Evolutionary conservation across 2,797 vertebrate species (phyloP).

Genomic region (Lagodon rhomboides): DNA sequence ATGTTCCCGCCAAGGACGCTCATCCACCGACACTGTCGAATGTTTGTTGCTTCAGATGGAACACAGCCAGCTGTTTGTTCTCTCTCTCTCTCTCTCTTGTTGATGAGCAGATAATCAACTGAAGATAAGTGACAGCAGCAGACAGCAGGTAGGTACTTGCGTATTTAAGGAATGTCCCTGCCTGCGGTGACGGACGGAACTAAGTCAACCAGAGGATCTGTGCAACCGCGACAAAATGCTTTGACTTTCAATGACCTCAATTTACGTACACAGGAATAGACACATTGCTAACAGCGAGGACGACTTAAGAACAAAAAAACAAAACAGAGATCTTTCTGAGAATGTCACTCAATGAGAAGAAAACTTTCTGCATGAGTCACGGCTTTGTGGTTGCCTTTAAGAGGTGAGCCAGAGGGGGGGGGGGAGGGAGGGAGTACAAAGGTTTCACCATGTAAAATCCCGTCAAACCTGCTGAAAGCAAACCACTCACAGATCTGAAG

Average conservation of each 20-base stretch:
- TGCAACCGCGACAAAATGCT: neutral
- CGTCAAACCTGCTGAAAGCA: slow-evolving; percentile 78
- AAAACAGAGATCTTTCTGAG: too few relatives aligned
- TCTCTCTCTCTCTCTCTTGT: neutral
- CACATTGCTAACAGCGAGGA: too few relatives aligned
- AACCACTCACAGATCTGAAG: slow-evolving; percentile 21
- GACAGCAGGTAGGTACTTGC: slow-evolving; percentile 37
- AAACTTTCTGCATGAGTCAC: slow-evolving; percentile 56
- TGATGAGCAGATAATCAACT: slow-evolving; percentile 4
- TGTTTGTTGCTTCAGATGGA: neutral
- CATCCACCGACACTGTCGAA: neutral
- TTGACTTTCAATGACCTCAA: neutral
- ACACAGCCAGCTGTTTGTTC: neutral
- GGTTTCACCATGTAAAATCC: slow-evolving; percentile 75
- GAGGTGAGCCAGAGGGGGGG: slow-evolving; percentile 29
- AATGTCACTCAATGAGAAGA: neutral
- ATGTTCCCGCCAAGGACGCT: neutral
- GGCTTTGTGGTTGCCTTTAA: neutral
- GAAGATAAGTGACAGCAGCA: slow-evolving; percentile 20
- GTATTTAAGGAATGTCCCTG: slow-evolving; percentile 47
- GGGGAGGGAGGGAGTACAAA: slow-evolving; percentile 50
- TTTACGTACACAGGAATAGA: too few relatives aligned
- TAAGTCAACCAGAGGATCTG: neutral
- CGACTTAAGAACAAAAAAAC: too few relatives aligned
- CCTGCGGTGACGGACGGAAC: slow-evolving; percentile 1